Evolutionary conservation across 2,797 vertebrate species (phyloP).

Genomic region (Heliangelus exortis): DNA sequence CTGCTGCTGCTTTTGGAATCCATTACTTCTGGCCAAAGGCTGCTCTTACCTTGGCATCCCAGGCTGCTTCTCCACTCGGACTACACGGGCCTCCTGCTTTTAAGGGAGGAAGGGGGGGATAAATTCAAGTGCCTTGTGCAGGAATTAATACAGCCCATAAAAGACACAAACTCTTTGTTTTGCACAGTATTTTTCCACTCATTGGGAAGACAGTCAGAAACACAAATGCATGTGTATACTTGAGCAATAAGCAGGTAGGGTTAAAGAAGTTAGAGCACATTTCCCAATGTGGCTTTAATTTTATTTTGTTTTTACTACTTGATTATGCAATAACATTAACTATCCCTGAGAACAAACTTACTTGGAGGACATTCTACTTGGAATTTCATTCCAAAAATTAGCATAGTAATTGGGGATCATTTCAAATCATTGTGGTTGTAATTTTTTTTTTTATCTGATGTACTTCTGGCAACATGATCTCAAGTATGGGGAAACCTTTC

Average conservation of each 20-base stretch:
- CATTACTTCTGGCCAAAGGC: not conserved
- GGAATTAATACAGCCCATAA: not conserved
- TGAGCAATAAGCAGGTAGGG: too few species aligned
- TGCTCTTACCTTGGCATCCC: not conserved
- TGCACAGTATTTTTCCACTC: not conserved
- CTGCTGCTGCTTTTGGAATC: not conserved
- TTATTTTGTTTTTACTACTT: not conserved
- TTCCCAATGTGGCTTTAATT: not conserved
- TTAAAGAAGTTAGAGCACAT: not conserved
- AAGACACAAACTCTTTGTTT: not conserved
- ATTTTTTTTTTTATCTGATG: not conserved
- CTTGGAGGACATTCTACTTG: rapidly evolving
- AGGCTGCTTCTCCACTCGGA: not conserved
- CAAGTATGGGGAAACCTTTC: rapidly evolving
- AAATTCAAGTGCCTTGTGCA: not conserved
- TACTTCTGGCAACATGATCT: not conserved
- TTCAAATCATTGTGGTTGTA: not conserved
- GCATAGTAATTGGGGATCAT: rapidly evolving
- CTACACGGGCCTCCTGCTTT: not conserved
- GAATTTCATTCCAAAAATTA: not conserved
- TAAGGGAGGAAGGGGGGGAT: not conserved
- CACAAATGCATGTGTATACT: not conserved
- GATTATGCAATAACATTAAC: not conserved
- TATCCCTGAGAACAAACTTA: not conserved
- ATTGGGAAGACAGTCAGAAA: not conserved